These are phyloP conservation scores for Pachypsylla venusta DNA, from an alignment of 1,140 invertebrate genomes.

Conservation along the genomic window DNA sequence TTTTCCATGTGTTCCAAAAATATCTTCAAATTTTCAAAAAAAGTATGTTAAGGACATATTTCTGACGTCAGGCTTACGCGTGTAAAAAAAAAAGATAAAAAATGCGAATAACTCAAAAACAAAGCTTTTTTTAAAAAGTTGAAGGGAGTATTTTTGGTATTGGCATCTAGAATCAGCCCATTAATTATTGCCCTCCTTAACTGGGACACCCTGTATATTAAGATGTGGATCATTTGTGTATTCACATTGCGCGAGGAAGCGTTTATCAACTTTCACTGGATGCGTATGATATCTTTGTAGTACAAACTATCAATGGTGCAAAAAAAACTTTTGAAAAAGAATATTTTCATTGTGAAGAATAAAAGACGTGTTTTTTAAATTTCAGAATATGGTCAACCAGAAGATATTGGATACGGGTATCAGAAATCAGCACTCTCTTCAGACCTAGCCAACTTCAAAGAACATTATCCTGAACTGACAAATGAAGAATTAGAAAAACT, in stretches of 20 bases:
- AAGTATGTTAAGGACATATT: too few relatives aligned
- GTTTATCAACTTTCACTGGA: background rate
- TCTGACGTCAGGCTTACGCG: background rate
- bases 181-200: too few relatives aligned
- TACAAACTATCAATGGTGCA: too few relatives aligned
- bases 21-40: too few relatives aligned
- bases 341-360: background rate
- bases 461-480: background rate
- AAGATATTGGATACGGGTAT: constrained; percentile 3
- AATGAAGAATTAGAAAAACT: constrained; percentile 2
- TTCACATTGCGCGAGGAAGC: background rate
- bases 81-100: background rate
- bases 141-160: too few relatives aligned
- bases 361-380: background rate
- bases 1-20: background rate
- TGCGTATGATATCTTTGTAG: background rate
- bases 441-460: constrained; percentile 3
- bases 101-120: background rate
- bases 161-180: too few relatives aligned
- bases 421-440: background rate
- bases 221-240: background rate
- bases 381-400: constrained; percentile 6
- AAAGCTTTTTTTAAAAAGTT: too few relatives aligned
- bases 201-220: too few relatives aligned
- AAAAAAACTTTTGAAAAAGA: background rate